Evolutionary conservation across 2,113 vertebrate species (phyloP).

Genomic region (Zosterops lateralis): DNA sequence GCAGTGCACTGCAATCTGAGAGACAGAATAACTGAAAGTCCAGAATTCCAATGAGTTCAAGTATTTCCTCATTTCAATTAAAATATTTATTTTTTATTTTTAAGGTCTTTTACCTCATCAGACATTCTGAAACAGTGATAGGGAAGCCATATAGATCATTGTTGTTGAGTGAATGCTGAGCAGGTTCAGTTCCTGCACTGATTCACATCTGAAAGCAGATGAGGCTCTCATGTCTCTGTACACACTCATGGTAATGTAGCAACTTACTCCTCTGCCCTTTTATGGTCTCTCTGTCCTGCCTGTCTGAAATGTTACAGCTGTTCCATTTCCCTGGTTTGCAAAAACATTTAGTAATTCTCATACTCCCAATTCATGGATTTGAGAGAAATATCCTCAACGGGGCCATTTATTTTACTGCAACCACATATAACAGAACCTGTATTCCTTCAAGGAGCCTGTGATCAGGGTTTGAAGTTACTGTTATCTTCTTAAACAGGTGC

Average conservation of each 20-base stretch:
- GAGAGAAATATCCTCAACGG: neutral
- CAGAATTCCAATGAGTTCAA: neutral
- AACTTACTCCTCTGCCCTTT: neutral
- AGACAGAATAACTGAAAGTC: neutral
- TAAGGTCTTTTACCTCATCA: neutral
- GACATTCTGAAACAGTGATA: neutral
- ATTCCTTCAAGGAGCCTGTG: neutral
- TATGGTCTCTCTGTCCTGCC: neutral
- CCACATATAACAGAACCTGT: neutral
- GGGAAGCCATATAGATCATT: neutral
- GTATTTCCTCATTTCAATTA: neutral
- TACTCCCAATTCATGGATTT: neutral
- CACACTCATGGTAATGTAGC: fast-evolving
- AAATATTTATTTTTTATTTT: neutral
- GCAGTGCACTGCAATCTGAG: neutral
- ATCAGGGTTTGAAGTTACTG: neutral
- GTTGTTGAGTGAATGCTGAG: neutral
- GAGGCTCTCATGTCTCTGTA: fast-evolving
- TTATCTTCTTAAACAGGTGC: neutral
- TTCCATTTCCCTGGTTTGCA: neutral
- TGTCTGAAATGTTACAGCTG: neutral
- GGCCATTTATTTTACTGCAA: neutral
- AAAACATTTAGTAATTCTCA: neutral
- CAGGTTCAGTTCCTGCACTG: neutral
- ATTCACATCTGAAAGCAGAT: neutral